A percentile compares a stretch with the other conserved stretches of the same genome.
These are phyloP conservation scores for Pantala flavescens DNA, from an alignment of 1,140 invertebrate species.

Conservation along the genomic window DNA sequence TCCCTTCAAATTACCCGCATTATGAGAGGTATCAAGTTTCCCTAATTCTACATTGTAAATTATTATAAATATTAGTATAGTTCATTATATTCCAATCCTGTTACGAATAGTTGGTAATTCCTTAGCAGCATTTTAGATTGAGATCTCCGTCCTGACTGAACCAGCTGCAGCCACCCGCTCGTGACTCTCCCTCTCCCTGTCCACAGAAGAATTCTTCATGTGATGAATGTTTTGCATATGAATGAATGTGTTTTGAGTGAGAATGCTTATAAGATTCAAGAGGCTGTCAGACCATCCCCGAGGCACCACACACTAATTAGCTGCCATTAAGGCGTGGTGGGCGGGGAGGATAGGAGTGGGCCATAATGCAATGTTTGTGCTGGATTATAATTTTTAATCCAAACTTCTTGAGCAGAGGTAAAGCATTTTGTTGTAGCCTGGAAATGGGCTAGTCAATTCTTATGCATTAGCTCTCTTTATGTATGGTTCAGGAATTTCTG, in stretches of 20 bases:
- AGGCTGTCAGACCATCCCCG: neutral
- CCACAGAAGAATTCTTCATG: constrained; percentile 68
- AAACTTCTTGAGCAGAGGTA: neutral
- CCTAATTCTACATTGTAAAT: too few species aligned
- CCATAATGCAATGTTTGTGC: neutral
- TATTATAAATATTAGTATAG: too few species aligned
- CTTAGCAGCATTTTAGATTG: constrained; percentile 42
- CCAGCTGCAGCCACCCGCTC: constrained; percentile 44
- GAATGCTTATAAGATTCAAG: neutral
- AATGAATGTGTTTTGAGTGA: neutral
- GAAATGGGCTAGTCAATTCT: neutral
- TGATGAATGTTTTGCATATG: constrained; percentile 26
- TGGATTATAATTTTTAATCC: neutral
- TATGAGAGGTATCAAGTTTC: too few species aligned
- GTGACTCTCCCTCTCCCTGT: constrained; percentile 68
- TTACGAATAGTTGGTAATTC: constrained; percentile 16
- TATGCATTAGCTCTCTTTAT: neutral
- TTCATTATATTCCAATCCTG: too few species aligned
- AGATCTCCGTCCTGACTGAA: constrained; percentile 71
- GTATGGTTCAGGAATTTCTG: neutral
- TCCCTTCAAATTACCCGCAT: too few species aligned
- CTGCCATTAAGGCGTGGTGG: neutral
- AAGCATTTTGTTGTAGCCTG: neutral
- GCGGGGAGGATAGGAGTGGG: constrained; percentile 5
- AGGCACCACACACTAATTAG: neutral